Base-by-base conservation (phyloP, 2,888 invertebrate genomes). In the Brachypterus glaber region DNA sequence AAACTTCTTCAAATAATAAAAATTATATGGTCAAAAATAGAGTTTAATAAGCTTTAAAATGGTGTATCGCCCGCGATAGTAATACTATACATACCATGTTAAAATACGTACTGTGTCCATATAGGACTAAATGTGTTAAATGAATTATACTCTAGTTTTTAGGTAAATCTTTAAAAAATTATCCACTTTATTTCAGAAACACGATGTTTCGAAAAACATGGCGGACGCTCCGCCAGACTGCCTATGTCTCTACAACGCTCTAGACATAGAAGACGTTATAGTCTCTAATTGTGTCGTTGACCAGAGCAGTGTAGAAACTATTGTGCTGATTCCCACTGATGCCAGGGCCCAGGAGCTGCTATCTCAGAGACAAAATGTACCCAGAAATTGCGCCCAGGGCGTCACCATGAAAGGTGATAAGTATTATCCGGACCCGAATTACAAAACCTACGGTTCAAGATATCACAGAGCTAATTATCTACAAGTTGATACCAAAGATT, bases 201-300 rank as follows among this genome's bases (percentile, higher is more conserved):
- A 73, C 37, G 59, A 73, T 52, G 67, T 71, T 7, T 51, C 64
- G 0, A 45, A 48, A 1, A 57, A 67, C 47, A 59, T 67, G 27
- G 74, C 74, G 25, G 54, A 60, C 8, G 69, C 72, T 2, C 54
- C 64, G 1, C 40, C 53, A 1, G 59, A 60, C 2, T 71, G 70
- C 55, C 39, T 52, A 0, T 73, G 71, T 39, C 67, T 92, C 9
- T 71, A 86, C 34, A 77, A 88, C 54, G 71, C 80, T 41, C 70
- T 95, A 37, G 74, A 77, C 42, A 76, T 89, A 37, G 63, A 72
- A 3, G 81, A 91, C 67, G 75, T 83, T 0, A 76, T 87, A 9
- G 78, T 92, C 1, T 76, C 79, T 49, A 95, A 95, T 70, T 82
- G 77, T 57, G 71, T 95, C 17, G 83, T 95, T 37, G 93, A 95